Evolutionary conservation across 2,113 vertebrate genomes (phyloP).

Genomic region (Trochalopteron elliotii): DNA sequence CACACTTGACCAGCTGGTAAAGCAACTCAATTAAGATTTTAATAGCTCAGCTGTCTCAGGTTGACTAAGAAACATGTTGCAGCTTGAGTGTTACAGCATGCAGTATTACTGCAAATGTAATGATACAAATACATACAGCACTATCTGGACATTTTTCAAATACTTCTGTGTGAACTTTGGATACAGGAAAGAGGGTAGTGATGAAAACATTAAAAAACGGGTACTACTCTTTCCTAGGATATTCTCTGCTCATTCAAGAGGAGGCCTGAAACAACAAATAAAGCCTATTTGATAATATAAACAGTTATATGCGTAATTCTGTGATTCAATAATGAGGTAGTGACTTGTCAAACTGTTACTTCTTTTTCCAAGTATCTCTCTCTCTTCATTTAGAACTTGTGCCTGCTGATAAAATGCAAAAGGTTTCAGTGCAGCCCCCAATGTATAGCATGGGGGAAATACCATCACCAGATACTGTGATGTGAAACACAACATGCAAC

Average conservation of each 20-base stretch:
- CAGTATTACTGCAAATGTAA: not conserved
- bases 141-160: not conserved
- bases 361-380: not conserved
- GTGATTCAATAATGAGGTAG: not conserved
- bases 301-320: not conserved
- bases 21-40: not conserved
- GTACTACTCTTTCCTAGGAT: not conserved
- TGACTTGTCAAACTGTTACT: not conserved
- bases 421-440: not conserved
- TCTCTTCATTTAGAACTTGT: not conserved
- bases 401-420: not conserved
- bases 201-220: not conserved
- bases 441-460: not conserved
- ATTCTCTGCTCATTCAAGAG: not conserved
- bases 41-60: not conserved
- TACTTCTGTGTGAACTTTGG: not conserved
- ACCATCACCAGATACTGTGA: not conserved
- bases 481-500: not conserved
- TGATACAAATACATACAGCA: not conserved
- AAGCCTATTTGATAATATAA: not conserved
- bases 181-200: not conserved
- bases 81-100: not conserved
- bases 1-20: not conserved
- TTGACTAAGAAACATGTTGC: not conserved
- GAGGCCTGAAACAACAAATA: not conserved